phyloP scores from a whole-genome alignment of 2,797 vertebrate genomes.

The Xenopus petersii region DNA sequence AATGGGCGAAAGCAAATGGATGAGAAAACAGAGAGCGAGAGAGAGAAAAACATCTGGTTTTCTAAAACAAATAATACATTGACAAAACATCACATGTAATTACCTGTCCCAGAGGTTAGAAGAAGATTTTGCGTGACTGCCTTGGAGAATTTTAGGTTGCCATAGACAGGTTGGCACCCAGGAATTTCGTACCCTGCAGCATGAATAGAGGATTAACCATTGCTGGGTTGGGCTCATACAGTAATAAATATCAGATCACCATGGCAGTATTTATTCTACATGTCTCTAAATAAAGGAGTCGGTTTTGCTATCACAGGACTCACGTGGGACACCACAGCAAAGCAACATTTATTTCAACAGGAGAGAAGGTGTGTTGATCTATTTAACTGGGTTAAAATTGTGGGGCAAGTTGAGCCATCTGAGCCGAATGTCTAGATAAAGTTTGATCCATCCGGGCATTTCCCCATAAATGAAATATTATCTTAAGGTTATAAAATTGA shows the following conservation, averaged over 20 bases:
- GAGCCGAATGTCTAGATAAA: too few relatives aligned
- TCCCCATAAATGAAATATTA: too few relatives aligned
- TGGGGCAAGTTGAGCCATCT: too few relatives aligned
- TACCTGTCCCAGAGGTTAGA: constrained; percentile 78
- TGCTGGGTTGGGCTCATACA: constrained; percentile 62
- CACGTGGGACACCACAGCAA: too few relatives aligned
- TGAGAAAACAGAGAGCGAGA: background rate
- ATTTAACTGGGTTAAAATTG: too few relatives aligned
- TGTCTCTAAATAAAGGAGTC: too few relatives aligned
- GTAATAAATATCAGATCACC: constrained; percentile 49
- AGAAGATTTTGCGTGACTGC: constrained; percentile 74
- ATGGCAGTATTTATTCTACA: background rate
- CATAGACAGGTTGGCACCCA: constrained; percentile 74
- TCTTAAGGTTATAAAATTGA: too few relatives aligned
- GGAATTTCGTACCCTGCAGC: constrained; percentile 74
- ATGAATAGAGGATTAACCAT: constrained; percentile 73
- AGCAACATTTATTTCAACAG: too few relatives aligned
- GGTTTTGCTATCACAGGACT: too few relatives aligned
- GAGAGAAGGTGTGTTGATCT: too few relatives aligned
- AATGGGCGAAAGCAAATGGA: background rate
- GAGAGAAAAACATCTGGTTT: background rate
- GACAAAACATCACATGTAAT: constrained; percentile 61
- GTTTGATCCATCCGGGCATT: too few relatives aligned
- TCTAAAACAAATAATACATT: constrained; percentile 36
- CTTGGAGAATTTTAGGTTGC: constrained; percentile 75